Base-by-base conservation (phyloP, 2,888 invertebrate species). In the Busseola fusca region DNA sequence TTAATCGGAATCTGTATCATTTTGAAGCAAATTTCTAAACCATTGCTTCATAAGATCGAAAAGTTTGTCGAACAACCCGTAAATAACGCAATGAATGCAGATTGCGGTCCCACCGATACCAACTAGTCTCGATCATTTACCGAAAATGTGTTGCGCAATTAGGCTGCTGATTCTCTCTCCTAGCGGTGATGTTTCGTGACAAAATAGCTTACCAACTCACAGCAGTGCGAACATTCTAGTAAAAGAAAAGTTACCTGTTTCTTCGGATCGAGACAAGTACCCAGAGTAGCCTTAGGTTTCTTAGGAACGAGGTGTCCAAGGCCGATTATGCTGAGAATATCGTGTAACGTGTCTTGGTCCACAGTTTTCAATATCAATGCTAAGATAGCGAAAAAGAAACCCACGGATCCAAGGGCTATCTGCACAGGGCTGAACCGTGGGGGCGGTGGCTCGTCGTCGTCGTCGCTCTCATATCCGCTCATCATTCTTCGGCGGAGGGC, bases 271-370 rank as follows among this genome's bases (percentile, higher is more conserved):
- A 70, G 0, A 25, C 69, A 70, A 7, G 1, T 0, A 0, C 9
- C 42, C 0, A 0, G n/a, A n/a, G n/a, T n/a, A n/a, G n/a, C 12
- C 7, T 9, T 18, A 21, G 6, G 34, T 10, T 1, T 27, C 58
- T 52, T 54, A 18, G 72, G 62, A 42, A 81, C 0, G 3, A 85
- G 71, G 12, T 72, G 60, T 27, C 84, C 84, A 18, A 84, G 74
- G 48, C 86, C 86, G 21, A 84, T 12, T 68, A 73, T 60, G 6
- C 52, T 60, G 10, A 84, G 74, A 34, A 78, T 27, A 3, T 57
- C 57, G 40, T 73, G 64, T 5, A 72, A 30, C 4, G 62, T 78
- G 1, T 74, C 18, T 1, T 71, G 56, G 52, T 78, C 77, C 18
- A 76, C 56, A 7, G 48, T 58, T 45, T 76, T 76, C 30, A 75